Percentiles rank a stretch among this genome's conserved stretches.
Conservation (phyloP, 2,797 vertebrate species). For the Hippopotamyrus pictus region DNA sequence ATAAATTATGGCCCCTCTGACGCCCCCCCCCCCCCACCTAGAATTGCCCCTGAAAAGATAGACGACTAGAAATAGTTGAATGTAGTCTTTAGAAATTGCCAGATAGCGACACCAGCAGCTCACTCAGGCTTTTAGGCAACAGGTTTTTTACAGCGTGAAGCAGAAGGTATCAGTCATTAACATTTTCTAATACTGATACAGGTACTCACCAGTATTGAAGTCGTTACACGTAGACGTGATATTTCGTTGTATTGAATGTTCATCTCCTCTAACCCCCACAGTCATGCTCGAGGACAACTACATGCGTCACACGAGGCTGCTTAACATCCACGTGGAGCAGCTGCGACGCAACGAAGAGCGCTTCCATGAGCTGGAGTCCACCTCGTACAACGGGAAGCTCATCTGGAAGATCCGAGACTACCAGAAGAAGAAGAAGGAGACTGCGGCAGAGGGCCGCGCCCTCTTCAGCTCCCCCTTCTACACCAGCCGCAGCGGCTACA, state of each 20-base stretch:
- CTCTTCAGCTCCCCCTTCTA: conserved; percentile 80
- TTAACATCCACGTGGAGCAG: conserved; percentile 71
- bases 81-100: not conserved
- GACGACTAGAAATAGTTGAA: not conserved
- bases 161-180: conserved; percentile 67
- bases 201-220: not conserved
- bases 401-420: conserved; percentile 87
- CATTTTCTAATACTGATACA: not conserved
- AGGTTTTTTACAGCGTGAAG: conserved; percentile 58
- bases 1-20: not conserved
- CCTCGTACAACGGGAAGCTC: conserved; percentile 75
- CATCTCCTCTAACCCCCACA: conserved; percentile 28
- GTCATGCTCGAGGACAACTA: conserved; percentile 70
- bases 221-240: not conserved
- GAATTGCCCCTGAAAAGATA: not conserved
- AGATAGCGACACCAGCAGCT: conserved; percentile 65
- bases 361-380: conserved; percentile 73
- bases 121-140: conserved; percentile 58
- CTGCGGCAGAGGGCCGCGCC: conserved; percentile 55
- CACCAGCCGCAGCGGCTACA: conserved; percentile 79
- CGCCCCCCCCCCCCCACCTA: not conserved
- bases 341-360: conserved; percentile 72
- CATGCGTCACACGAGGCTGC: conserved; percentile 67
- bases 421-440: conserved; percentile 64
- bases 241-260: not conserved